Evolutionary conservation across 2,888 invertebrate species (phyloP), one percentile per base, ranked within the genome.

Genomic region (Epicampocera succincta): DNA sequence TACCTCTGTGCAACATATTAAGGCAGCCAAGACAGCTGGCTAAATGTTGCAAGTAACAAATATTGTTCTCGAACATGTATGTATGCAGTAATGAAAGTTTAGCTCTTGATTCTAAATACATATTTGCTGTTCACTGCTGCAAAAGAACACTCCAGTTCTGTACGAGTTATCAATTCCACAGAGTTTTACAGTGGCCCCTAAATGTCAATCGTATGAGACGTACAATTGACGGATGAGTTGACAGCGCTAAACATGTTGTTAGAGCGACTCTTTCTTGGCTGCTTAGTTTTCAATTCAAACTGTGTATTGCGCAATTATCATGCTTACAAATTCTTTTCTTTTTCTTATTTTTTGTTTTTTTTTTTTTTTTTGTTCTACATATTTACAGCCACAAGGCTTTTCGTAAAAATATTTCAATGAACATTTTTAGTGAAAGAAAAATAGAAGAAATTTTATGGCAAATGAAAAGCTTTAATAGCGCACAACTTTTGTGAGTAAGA

Each of bases 241-340:
- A 89, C 89, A 89, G 89, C 87, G 89, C 89, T 89, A 88, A 89
- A 89, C 89, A 87, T 89, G 89, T 87, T 89, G 90, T 88, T 89
- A 88, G 29, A 38, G 52, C 38, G 52, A 19, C 17, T 85, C 87
- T 56, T 9, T 33, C 33, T 33, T 56, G 25, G 17, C 56, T 61
- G 52, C 25, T 66, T 33, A 33, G 5, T 33, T 33, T 33, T 9
- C 6, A 33, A 44, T 40, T 42, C 15, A 11, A 46, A n/a, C 61
- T 71, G 63, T 58, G 60, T 52, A 33, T 79, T 73, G 61, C 50
- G 56, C 68, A 80, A 80, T 80, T 56, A 80, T 73, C 52, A 68
- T 66, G 66, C 25, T 79, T 38, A 65, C 63, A 73, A 33, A 33
- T 33, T 65, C 8, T 56, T 46, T 56, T 52, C 44, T 48, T 48